Base-by-base conservation (phyloP, 2,113 vertebrate species). In the Xenopus tropicalis region DNA sequence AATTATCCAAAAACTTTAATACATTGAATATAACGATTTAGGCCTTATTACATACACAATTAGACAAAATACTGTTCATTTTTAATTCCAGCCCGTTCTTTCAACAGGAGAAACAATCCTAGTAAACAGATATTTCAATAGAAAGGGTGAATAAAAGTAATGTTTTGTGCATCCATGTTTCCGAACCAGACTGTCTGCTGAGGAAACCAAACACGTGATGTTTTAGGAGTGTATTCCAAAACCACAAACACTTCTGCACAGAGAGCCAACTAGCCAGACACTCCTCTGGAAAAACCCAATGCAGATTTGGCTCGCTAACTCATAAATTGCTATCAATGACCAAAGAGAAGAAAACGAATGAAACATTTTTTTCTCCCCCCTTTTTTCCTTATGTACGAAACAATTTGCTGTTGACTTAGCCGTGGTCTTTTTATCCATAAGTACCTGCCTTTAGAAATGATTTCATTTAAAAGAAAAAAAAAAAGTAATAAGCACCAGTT, bases 241-340 rank as follows among this genome's bases (percentile, higher is more conserved):
- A 79, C 84, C 87, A 82, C 85, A 86, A 83, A 81, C 80, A 82
- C 78, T 82, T 83, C 80, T 74, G 72, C 73, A 0, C 44, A 70
- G 61, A 23, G 3, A 25, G 9, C 81, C 84, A 86, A 81, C 74
- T 29, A 19, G 4, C 80, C 82, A 87, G 83, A 81, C 80, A 84
- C 78, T 79, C 80, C 78, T 77, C 80, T 85, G 82, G 82, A 82
- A 84, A 83, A 83, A 71, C 72, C 16, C 21, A 16, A 46, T 48
- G 29, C 9, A 44, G 17, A 59, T 59, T 14, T 70, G 69, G 56
- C 29, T 21, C 43, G 16, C 29, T 37, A 56, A 21, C 24, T 48
- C 29, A 43, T 21, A 23, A 43, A n/a, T 14, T 59, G 69, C 56
- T 37, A 61, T 59, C n/a, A 24, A 46, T n/a, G 23, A n/a, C 0